Conservation (phyloP, 2,888 invertebrate species). For the Leptopilina drosophilae region DNA sequence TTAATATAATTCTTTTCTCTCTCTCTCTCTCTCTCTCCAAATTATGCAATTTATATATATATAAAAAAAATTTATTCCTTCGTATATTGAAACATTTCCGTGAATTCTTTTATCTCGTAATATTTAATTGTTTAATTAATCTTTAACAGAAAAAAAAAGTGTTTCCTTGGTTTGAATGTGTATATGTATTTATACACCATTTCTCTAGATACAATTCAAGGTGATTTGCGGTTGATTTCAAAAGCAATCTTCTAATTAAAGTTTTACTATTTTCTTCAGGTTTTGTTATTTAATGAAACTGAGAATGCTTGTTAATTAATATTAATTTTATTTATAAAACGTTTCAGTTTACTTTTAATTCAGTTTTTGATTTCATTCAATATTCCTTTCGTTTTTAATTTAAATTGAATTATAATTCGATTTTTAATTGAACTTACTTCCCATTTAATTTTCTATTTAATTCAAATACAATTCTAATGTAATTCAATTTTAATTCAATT, state of each 20-base stretch:
- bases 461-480: no score
- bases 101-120: slow-evolving; percentile 5
- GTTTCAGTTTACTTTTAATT: no score
- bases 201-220: not conserved
- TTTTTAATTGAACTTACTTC: no score
- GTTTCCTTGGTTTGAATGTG: not conserved
- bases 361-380: no score
- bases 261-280: not conserved
- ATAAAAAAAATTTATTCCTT: not conserved
- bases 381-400: no score
- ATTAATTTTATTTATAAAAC: no score
- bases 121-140: slow-evolving; percentile 11
- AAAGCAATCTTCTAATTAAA: not conserved
- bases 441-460: no score
- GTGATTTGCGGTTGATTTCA: not conserved
- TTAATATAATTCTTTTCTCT: not conserved
- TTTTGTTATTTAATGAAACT: no score
- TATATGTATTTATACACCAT: not conserved
- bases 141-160: not conserved
- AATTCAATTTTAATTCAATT: no score
- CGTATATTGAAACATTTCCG: not conserved
- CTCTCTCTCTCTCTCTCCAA: not conserved
- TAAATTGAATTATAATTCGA: no score
- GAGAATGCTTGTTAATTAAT: no score
- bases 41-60: not conserved